Evolutionary conservation across 2,888 invertebrate genomes (phyloP), one percentile per base, ranked within the genome.

Genomic region (Eilema depressum): DNA sequence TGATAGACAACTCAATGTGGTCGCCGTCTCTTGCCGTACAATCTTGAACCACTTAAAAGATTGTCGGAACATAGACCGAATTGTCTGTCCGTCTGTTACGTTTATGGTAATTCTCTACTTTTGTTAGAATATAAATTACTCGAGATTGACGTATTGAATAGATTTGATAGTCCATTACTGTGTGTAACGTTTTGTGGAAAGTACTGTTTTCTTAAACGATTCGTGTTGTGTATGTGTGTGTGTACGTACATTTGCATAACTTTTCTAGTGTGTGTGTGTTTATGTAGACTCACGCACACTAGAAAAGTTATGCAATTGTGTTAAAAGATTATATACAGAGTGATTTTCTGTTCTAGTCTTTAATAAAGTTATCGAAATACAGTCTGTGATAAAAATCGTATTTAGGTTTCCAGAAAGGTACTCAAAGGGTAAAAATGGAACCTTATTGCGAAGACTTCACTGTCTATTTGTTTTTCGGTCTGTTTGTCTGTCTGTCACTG

Each of bases 1-100:
- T 47, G 80, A 82, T 81, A 81, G 81, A 81, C 81, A 81, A 78
- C 69, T 81, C 81, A 82, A 81, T 82, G 80, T 71, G 4, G 12
- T 8, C 47, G 59, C 65, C 25, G 67, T 59, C 70, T 65, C 63
- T 37, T 74, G 80, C 74, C 70, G 17, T 64, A 78, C 82, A 71
- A 79, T 75, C 80, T 76, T 67, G 80, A 78, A 74, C 75, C 82
- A 78, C 80, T 74, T 71, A 37, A 61, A 73, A 82, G 76, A 75
- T 75, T 72, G 70, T 30, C 68, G 69, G 70, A 73, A 78, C 75
- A 70, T 60, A 79, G 68, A 75, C 75, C 73, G 69, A 68, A 77
- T 74, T 75, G 79, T 80, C 78, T 73, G 69, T 78, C 74, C 14
- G 60, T 57, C 62, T 61, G 60, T 74, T 74, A 70, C 72, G 81